These are phyloP conservation scores for Solenopsis fugax DNA, from an alignment of 1,140 invertebrate genomes.

Conservation along the genomic window DNA sequence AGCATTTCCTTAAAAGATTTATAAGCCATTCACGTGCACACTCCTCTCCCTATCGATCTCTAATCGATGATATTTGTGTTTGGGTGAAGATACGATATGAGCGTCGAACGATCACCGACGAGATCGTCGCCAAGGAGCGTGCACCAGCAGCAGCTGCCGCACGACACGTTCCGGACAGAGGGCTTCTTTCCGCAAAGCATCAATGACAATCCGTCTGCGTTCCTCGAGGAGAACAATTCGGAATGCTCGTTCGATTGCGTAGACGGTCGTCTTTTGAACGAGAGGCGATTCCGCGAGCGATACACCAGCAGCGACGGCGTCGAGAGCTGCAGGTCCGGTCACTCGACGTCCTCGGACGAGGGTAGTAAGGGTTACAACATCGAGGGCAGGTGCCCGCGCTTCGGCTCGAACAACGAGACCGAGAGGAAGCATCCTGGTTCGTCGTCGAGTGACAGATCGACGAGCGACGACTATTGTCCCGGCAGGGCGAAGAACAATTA, in stretches of 20 bases:
- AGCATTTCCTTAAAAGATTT: neutral
- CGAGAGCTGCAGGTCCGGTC: slow-evolving; percentile 74
- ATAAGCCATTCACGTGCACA: neutral
- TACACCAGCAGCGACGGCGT: slow-evolving; percentile 51
- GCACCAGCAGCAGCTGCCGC: slow-evolving; percentile 62
- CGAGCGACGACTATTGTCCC: slow-evolving; percentile 69
- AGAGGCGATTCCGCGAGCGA: slow-evolving; percentile 65
- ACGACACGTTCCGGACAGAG: slow-evolving; percentile 76
- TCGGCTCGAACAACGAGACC: slow-evolving; percentile 82
- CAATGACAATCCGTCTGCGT: slow-evolving; percentile 71
- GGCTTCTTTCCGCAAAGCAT: slow-evolving; percentile 83
- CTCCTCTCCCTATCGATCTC: neutral
- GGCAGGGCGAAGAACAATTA: slow-evolving; percentile 76
- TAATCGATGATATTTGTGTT: slow-evolving; percentile 61
- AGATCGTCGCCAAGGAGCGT: slow-evolving; percentile 75
- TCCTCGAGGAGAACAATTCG: slow-evolving; percentile 77
- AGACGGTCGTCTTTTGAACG: slow-evolving; percentile 77
- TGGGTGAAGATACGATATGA: slow-evolving; percentile 79
- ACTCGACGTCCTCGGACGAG: slow-evolving; percentile 81
- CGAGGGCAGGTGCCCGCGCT: slow-evolving; percentile 73
- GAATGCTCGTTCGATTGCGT: slow-evolving; percentile 80
- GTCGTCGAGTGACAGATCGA: slow-evolving; percentile 79
- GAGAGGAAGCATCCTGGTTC: slow-evolving; percentile 78
- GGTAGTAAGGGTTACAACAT: slow-evolving; percentile 76
- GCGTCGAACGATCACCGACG: slow-evolving; percentile 76